These are phyloP conservation scores for Tragelaphus imberbis DNA, from an alignment of 2,113 vertebrate genomes.

Conservation along the genomic window DNA sequence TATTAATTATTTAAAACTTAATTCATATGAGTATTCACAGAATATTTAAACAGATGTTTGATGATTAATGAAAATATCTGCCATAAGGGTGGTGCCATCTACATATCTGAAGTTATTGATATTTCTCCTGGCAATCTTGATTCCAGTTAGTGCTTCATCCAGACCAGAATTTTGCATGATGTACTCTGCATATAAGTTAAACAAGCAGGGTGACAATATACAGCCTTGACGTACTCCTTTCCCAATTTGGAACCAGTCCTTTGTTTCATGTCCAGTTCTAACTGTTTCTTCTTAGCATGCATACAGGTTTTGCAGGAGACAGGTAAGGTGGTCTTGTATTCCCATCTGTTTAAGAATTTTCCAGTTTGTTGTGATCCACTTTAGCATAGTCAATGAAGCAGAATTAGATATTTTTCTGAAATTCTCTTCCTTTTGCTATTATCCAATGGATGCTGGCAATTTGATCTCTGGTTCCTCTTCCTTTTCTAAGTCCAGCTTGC, in stretches of 20 bases:
- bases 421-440: background rate
- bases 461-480: background rate
- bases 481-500: background rate
- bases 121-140: background rate
- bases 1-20: background rate
- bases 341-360: background rate
- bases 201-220: background rate
- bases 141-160: background rate
- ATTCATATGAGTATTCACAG: background rate
- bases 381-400: background rate
- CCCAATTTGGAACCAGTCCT: background rate
- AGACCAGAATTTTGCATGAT: background rate
- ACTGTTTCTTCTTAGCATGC: background rate
- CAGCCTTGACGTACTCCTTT: background rate
- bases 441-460: background rate
- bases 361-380: background rate
- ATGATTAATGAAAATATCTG: background rate
- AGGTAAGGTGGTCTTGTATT: background rate
- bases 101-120: background rate
- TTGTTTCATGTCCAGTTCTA: background rate
- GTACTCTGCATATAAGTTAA: background rate
- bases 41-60: background rate
- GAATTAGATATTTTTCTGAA: background rate
- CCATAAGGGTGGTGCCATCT: background rate
- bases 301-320: background rate